Percentiles rank a stretch among this genome's conserved stretches.
Conservation (phyloP, 2,797 vertebrate genomes). For the Delichon dasypus region DNA sequence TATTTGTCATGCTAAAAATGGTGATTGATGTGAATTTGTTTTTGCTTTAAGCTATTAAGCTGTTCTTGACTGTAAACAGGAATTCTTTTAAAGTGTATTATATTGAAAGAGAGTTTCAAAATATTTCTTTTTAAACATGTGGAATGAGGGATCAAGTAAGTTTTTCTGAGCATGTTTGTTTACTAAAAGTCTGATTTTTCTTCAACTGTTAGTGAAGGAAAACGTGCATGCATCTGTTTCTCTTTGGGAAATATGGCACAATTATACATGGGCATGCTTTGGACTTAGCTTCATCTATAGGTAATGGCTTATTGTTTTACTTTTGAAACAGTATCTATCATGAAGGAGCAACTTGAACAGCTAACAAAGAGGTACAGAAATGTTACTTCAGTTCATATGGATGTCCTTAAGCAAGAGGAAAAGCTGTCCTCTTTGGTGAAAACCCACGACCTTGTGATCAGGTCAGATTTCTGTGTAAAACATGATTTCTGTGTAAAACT, state of each 20-base stretch:
- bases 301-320: neutral
- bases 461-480: slow-evolving; percentile 73
- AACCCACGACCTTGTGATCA: slow-evolving; percentile 91
- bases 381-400: slow-evolving; percentile 83
- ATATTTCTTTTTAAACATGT: neutral
- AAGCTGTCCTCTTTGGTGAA: slow-evolving; percentile 85
- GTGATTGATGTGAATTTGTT: neutral
- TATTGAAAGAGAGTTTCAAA: neutral
- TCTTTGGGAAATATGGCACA: neutral
- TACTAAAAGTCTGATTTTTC: neutral
- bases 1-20: neutral
- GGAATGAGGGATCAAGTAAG: neutral
- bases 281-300: neutral
- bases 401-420: slow-evolving; percentile 82
- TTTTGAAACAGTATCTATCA: slow-evolving; percentile 81
- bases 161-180: neutral
- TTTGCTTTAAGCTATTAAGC: neutral
- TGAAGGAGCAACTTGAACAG: slow-evolving; percentile 86
- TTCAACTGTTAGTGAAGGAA: neutral
- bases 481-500: neutral
- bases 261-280: neutral
- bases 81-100: neutral
- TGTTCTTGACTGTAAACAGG: neutral
- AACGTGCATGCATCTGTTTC: neutral
- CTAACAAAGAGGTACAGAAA: slow-evolving; percentile 82